A percentile compares a stretch with the other conserved stretches of the same genome.
Conservation (phyloP, 2,888 invertebrate species). For the Drosophila buzzatii region DNA sequence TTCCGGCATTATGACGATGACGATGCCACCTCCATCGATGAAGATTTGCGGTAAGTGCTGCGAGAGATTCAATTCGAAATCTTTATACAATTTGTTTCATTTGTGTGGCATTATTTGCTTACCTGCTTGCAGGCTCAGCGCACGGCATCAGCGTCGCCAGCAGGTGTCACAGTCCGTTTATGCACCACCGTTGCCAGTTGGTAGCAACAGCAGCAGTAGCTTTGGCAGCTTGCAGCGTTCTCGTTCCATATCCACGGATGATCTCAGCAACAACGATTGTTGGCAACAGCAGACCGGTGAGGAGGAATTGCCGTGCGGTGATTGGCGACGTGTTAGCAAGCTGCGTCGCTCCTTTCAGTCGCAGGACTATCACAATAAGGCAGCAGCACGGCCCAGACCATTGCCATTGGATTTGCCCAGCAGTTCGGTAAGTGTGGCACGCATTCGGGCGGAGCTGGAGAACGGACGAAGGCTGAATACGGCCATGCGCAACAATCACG, state of each 20-base stretch:
- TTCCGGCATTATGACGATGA: constrained; percentile 82
- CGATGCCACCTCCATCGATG: constrained; percentile 55
- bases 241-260: constrained; percentile 86
- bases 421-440: constrained; percentile 86
- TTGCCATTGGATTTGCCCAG: constrained; percentile 85
- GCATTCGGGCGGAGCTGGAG: constrained; percentile 87
- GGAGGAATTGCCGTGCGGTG: constrained; percentile 86
- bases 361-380: constrained; percentile 85
- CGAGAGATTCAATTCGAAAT: constrained; percentile 42
- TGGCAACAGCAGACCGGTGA: constrained; percentile 81
- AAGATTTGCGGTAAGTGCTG: constrained; percentile 81
- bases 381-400: constrained; percentile 37
- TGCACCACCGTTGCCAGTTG: constrained; percentile 60
- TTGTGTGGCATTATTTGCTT: constrained; percentile 55
- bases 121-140: constrained; percentile 68
- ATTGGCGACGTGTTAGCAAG: constrained; percentile 89
- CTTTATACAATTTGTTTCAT: constrained; percentile 15
- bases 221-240: constrained; percentile 77
- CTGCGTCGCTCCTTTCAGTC: constrained; percentile 89
- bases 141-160: constrained; percentile 78
- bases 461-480: constrained; percentile 86
- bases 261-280: constrained; percentile 85
- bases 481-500: constrained; percentile 86
- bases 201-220: constrained; percentile 4
- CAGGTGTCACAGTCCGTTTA: constrained; percentile 75